Evolutionary conservation across 2,113 vertebrate genomes (phyloP), one percentile per base, ranked within the genome.

Genomic region (Pteruthius melanotis): DNA sequence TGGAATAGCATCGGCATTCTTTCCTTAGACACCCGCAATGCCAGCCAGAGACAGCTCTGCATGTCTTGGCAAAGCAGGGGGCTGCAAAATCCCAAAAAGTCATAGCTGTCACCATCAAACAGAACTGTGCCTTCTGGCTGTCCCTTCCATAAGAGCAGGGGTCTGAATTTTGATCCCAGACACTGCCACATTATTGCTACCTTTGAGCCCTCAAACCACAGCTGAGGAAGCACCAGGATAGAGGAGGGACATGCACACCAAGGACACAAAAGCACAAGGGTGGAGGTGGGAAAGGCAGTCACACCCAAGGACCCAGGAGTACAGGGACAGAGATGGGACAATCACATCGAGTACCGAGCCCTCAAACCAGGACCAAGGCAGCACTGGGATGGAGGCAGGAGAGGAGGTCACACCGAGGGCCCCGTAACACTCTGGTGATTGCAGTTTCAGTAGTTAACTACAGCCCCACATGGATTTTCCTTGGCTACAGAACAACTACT

Each of bases 101-200:
- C 84, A 72, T 49, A 59, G 42, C 4, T 0, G 1, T 16, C 16
- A 21, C 33, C 20, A 45, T 11, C 72, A 37, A 68, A 57, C 7
- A 1, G 4, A 40, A 60, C 28, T 9, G n/a, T n/a, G n/a, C n/a
- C n/a, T n/a, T n/a, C n/a, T n/a, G 11, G 10, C 3, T 3, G 21
- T 20, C 72, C 17, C 37, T 11, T 18, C 21, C 33, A 69, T 2
- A 3, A 10, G 7, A 30, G 56, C 21, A 11, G 8, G n/a, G 14
- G 33, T 3, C 35, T 5, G 77, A 69, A 60, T 37, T 75, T 11
- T 68, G 68, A 57, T 49, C 44, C 31, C 53, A 27, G 45, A 4
- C 65, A 28, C n/a, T 15, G 2, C 37, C 68, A 19, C 8, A 5
- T 14, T 21, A 39, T 7, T 9, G 7, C 44, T 71, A 7, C 7